phyloP scores from a whole-genome alignment of 1,140 invertebrate species.

The Hypothenemus hampei region DNA sequence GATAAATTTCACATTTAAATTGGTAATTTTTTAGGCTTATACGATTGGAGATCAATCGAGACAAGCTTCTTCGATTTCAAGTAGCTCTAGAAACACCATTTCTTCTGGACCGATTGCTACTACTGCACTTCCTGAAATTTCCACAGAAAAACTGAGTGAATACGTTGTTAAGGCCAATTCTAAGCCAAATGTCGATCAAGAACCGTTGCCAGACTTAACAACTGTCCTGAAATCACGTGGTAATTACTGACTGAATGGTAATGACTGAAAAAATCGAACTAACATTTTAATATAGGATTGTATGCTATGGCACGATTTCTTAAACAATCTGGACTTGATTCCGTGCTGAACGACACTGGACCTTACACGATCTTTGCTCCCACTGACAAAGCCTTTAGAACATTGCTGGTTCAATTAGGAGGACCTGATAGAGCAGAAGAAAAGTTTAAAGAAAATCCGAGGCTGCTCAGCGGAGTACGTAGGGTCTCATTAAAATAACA shows the following conservation, averaged over 20 bases:
- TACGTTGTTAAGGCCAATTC: slow-evolving; percentile 14
- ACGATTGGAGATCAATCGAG: slow-evolving; percentile 11
- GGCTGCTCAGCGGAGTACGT: slow-evolving; percentile 72
- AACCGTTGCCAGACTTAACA: slow-evolving; percentile 13
- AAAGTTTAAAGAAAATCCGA: slow-evolving; percentile 77
- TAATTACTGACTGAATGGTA: neutral
- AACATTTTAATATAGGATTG: slow-evolving; percentile 45
- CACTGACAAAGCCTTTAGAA: slow-evolving; percentile 79
- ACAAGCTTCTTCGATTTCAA: slow-evolving; percentile 7
- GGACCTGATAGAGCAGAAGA: slow-evolving; percentile 81
- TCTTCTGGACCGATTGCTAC: slow-evolving; percentile 1
- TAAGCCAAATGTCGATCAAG: neutral
- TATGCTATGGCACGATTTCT: slow-evolving; percentile 79
- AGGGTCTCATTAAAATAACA: neutral
- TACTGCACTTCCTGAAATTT: neutral
- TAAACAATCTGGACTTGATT: slow-evolving; percentile 71
- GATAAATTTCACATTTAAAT: neutral
- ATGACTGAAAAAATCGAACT: neutral
- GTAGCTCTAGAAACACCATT: slow-evolving; percentile 8
- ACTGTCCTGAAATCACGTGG: slow-evolving; percentile 12
- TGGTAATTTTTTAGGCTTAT: neutral
- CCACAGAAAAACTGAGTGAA: slow-evolving; percentile 8
- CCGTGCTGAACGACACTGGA: slow-evolving; percentile 76
- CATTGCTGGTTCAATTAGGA: slow-evolving; percentile 71
- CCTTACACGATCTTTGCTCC: slow-evolving; percentile 84